phyloP scores from a whole-genome alignment of 2,113 vertebrate species.

The Callocephalon fimbriatum region DNA sequence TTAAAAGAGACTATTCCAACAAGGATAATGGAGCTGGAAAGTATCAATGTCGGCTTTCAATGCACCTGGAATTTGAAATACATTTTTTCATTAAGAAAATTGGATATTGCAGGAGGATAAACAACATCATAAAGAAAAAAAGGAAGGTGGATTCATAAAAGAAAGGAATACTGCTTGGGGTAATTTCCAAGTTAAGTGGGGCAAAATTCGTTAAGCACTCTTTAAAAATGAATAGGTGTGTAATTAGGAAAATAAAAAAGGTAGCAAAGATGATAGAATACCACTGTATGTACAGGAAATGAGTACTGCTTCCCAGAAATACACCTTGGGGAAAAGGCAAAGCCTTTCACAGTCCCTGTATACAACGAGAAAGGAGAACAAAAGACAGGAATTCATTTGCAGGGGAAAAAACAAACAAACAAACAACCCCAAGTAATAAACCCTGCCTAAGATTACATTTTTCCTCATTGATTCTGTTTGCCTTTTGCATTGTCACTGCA shows the following conservation, averaged over 20 bases:
- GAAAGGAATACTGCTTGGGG: background rate
- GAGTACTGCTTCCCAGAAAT: background rate
- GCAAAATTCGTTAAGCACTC: background rate
- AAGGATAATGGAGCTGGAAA: background rate
- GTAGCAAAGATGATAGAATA: background rate
- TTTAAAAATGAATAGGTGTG: background rate
- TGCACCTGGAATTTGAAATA: background rate
- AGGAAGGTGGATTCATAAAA: background rate
- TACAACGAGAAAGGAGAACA: background rate
- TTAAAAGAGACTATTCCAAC: background rate
- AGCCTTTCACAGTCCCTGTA: background rate
- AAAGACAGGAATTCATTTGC: background rate
- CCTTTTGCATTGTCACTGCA: background rate
- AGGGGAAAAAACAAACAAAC: background rate
- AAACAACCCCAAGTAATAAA: background rate
- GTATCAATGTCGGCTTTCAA: background rate
- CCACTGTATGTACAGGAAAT: background rate
- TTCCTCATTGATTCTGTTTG: background rate
- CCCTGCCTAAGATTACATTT: background rate
- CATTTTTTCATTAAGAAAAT: background rate
- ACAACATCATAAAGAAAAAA: background rate
- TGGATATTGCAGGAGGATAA: background rate
- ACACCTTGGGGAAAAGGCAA: background rate
- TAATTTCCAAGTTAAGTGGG: background rate
- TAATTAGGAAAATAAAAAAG: background rate